phyloP scores from a whole-genome alignment of 2,797 vertebrate genomes.

The Iguana delicatissima region DNA sequence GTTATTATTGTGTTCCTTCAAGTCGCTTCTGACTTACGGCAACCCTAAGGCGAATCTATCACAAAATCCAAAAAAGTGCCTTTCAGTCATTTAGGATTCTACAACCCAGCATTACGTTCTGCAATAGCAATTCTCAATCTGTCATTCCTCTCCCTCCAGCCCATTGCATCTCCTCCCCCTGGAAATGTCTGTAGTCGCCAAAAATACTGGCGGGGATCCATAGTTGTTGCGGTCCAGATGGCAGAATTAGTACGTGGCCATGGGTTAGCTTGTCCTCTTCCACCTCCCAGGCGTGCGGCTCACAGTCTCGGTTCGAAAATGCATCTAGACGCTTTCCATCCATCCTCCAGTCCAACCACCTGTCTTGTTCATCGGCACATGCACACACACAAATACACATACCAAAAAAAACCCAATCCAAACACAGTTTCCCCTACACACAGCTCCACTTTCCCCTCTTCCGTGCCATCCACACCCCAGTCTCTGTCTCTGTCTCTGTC shows the following conservation, averaged over 20 bases:
- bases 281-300: neutral
- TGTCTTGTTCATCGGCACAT: too few relatives aligned
- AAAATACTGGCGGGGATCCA: neutral
- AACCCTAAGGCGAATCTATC: neutral
- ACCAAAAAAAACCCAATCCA: too few relatives aligned
- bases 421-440: too few relatives aligned
- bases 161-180: too few relatives aligned
- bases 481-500: too few relatives aligned
- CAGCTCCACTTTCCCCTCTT: fast-evolving
- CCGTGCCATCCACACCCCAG: fast-evolving
- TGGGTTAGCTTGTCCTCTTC: neutral
- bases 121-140: neutral
- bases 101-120: neutral
- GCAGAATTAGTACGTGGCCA: neutral
- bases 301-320: too few relatives aligned
- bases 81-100: neutral
- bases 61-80: neutral
- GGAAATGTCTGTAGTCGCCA: neutral
- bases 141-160: too few relatives aligned
- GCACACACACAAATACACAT: too few relatives aligned
- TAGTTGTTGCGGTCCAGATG: neutral
- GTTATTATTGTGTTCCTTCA: too few relatives aligned
- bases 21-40: too few relatives aligned
- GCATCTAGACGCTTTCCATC: neutral
- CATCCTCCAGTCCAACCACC: neutral